Base-by-base conservation (phyloP, 2,113 vertebrate genomes). In the Brienomyrus longianalis region DNA sequence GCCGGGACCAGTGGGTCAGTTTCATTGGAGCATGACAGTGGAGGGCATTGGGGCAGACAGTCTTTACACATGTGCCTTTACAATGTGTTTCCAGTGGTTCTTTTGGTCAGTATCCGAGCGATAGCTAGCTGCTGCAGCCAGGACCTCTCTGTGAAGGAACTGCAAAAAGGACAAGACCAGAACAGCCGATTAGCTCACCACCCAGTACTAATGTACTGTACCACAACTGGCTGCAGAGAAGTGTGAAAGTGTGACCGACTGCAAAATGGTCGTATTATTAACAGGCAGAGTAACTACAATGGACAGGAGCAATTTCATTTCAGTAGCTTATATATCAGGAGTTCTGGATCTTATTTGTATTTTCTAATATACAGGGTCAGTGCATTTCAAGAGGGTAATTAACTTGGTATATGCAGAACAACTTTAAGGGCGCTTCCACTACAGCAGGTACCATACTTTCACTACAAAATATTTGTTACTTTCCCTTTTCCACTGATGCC, bases 141-240 rank as follows among this genome's bases (percentile, higher is more conserved):
- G 51, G 92, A 91, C 89, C 95, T 97, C 93, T 96, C 96, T 92
- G 95, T 96, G 93, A 97, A 97, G 66, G 94, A 91, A 92, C 95
- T 96, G 90, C 3, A 94, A 94, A 52, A 85, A 91, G 92, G 90
- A 54, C 11, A 54, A 89, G 23, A 86, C n/a, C 83, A 48, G 45
- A 50, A 89, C 8, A 62, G 23, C 47, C 5, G 23, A 13, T 56
- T 56, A 54, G n/a, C 9, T 83, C 35, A 11, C 23, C 10, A 13
- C 5, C 5, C n/a, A 77, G 11, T 23, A 77, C 45, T n/a, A 62
- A 9, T 51, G 0, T 66, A 43, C 9, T 43, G 8, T 43, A 19
- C 15, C 31, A 43, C 74, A 77, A 31, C 31, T 77, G 70, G 31
- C 70, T 39, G 31, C 15, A 17, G 13, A 77, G 70, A 77, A 39